Conservation (phyloP, 37 sponge, comb jelly and placozoan genomes). For the Beroe ovata region DNA sequence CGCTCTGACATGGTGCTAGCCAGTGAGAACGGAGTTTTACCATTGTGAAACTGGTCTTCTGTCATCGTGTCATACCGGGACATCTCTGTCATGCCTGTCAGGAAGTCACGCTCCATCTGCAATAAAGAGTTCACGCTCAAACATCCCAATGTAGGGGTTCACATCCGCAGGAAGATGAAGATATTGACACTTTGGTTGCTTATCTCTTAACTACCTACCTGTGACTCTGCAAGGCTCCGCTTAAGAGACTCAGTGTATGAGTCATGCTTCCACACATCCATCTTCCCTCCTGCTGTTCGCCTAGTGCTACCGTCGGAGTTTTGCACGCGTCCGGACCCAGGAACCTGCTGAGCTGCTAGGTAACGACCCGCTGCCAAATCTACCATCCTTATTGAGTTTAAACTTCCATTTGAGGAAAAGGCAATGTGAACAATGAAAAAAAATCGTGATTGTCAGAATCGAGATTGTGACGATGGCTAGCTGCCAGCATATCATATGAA, state of each 20-base stretch:
- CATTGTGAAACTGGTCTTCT: neutral
- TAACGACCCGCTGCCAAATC: neutral
- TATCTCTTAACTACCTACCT: no score
- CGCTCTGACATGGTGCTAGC: neutral
- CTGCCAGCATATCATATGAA: no score
- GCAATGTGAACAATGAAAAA: no score
- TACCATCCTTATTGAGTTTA: neutral
- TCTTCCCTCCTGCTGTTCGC: neutral
- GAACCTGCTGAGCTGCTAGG: neutral
- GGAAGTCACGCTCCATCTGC: neutral
- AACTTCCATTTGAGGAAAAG: no score
- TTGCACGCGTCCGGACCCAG: neutral
- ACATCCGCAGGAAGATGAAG: no score
- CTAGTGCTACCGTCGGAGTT: neutral
- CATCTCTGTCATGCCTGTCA: neutral
- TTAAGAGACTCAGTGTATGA: neutral
- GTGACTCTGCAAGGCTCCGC: neutral
- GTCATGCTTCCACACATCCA: neutral
- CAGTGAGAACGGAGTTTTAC: neutral
- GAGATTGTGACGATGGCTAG: no score
- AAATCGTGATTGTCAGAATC: no score
- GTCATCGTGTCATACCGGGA: neutral
- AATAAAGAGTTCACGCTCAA: no score
- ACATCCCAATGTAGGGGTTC: no score
- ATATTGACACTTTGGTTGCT: no score